A percentile compares a stretch with the other conserved stretches of the same genome.
Conservation (phyloP, 2,113 vertebrate genomes). For the Pundamilia nyererei region DNA sequence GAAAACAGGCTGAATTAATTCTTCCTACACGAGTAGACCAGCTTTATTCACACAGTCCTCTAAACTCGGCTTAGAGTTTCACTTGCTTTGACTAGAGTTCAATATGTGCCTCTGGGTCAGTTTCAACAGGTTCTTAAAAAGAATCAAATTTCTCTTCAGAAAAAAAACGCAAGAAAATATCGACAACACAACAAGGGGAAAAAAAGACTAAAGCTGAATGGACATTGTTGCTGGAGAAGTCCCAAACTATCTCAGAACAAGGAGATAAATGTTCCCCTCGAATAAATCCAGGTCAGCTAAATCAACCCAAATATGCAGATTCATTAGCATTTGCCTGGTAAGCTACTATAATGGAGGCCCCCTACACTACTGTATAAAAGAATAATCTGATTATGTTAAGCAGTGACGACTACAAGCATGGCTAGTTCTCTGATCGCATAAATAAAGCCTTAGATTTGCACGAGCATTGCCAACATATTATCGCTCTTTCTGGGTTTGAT, state of each 20-base stretch:
- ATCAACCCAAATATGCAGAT: slow-evolving; percentile 49
- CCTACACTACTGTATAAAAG: slow-evolving; percentile 19
- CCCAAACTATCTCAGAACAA: neutral
- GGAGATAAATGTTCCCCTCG: slow-evolving; percentile 41
- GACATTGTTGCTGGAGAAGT: neutral
- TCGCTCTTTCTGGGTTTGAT: neutral
- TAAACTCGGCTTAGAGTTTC: slow-evolving; percentile 18
- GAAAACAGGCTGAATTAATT: slow-evolving; percentile 55
- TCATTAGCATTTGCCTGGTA: slow-evolving; percentile 31
- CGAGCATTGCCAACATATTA: neutral
- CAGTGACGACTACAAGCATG: neutral
- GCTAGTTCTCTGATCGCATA: neutral
- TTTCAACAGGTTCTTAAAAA: neutral
- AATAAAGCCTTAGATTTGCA: neutral
- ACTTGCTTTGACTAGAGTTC: neutral
- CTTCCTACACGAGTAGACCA: slow-evolving; percentile 16
- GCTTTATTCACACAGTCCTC: slow-evolving; percentile 35
- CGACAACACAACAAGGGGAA: neutral
- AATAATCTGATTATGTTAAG: slow-evolving; percentile 55
- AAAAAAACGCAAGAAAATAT: neutral
- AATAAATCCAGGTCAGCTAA: slow-evolving; percentile 54
- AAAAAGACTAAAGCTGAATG: neutral
- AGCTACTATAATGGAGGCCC: slow-evolving; percentile 22
- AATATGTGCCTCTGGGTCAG: neutral
- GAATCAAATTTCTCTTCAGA: neutral